A percentile compares a stretch with the other conserved stretches of the same genome.
phyloP scores from a whole-genome alignment of 2,113 vertebrate genomes.

The Naja naja region DNA sequence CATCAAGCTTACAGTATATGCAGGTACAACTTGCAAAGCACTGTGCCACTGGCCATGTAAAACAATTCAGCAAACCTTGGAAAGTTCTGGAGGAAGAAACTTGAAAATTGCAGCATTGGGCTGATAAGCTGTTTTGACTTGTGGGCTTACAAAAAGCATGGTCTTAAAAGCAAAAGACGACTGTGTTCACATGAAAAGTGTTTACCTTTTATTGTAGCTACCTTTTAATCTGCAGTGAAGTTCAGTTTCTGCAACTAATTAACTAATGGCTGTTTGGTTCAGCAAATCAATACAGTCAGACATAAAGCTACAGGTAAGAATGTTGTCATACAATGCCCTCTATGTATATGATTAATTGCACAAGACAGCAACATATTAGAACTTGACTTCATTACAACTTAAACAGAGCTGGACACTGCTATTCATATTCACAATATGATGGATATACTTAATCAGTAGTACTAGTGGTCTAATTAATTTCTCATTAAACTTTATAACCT shows the following conservation, averaged over 20 bases:
- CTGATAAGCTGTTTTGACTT: background rate
- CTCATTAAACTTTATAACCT: slow-evolving; percentile 76
- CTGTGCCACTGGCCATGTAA: background rate
- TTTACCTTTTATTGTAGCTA: slow-evolving; percentile 30
- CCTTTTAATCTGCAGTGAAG: slow-evolving; percentile 37
- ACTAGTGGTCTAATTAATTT: slow-evolving; percentile 69
- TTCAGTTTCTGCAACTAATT: slow-evolving; percentile 57
- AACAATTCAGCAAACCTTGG: background rate
- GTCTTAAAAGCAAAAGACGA: background rate
- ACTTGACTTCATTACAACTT: slow-evolving; percentile 57
- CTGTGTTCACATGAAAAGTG: background rate
- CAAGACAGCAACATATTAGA: slow-evolving; percentile 40
- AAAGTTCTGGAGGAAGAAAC: background rate
- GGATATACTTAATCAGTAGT: slow-evolving; percentile 71
- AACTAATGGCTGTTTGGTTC: slow-evolving; percentile 58
- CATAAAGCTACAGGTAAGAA: slow-evolving; percentile 51
- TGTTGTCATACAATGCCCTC: slow-evolving; percentile 53
- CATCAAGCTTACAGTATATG: background rate
- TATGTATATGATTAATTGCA: slow-evolving; percentile 63
- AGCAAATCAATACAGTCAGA: slow-evolving; percentile 41
- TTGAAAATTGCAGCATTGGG: background rate
- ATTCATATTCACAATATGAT: slow-evolving; percentile 63
- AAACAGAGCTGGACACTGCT: slow-evolving; percentile 46
- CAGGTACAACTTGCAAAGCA: background rate
- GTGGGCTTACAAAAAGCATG: background rate